These are phyloP conservation scores for Trichomalopsis sarcophagae DNA, from an alignment of 1,140 invertebrate species.

Conservation along the genomic window DNA sequence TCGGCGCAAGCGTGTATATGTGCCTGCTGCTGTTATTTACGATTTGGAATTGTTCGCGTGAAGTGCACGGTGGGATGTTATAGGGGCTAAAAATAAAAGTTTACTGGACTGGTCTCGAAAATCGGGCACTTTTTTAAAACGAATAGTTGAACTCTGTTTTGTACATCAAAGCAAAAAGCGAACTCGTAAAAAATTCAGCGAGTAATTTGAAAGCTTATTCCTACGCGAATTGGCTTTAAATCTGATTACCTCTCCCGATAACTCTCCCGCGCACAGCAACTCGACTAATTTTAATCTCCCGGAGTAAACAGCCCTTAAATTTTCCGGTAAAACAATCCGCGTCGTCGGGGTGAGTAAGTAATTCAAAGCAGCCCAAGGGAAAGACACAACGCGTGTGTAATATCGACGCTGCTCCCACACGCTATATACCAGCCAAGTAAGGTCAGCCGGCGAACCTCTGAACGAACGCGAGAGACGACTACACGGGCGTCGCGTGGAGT, in stretches of 20 bases:
- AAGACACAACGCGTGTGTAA: conserved; percentile 20
- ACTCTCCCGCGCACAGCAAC: too few relatives aligned
- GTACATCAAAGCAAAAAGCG: too few relatives aligned
- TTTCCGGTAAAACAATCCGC: neutral
- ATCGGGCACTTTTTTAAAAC: too few relatives aligned
- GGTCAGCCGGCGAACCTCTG: conserved; percentile 35
- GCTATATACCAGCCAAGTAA: conserved; percentile 27
- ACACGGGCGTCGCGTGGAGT: conserved; percentile 48
- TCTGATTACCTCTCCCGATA: too few relatives aligned
- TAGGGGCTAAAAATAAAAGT: neutral
- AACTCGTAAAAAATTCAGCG: too few relatives aligned
- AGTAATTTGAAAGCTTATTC: too few relatives aligned
- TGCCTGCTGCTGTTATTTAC: neutral
- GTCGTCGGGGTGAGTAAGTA: neutral
- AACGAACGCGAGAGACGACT: conserved; percentile 12
- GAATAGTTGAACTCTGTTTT: too few relatives aligned
- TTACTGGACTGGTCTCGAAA: neutral
- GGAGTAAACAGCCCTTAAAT: neutral
- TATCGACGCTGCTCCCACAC: neutral
- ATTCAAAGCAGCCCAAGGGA: conserved; percentile 15
- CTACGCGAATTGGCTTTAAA: too few relatives aligned
- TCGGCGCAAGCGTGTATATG: neutral
- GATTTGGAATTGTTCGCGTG: neutral
- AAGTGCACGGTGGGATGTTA: too few relatives aligned
- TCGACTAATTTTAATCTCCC: too few relatives aligned